These are phyloP conservation scores for honey bee (Apis mellifera) DNA, from an alignment of 1,140 invertebrate genomes.

Conservation along the genomic window Amel_HAv3.1 CM009935.2:31001-31500, in stretches of 20 bases:
- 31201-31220: conserved; percentile 87
- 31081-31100: conserved; percentile 28
- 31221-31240: conserved; percentile 84
- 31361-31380: conserved; percentile 82
- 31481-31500: neutral
- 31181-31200: conserved; percentile 85
- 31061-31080: conserved; percentile 72
- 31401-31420: conserved; percentile 5
- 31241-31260: conserved; percentile 82
- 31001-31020: conserved; percentile 52
- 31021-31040: conserved; percentile 71
- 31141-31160: conserved; percentile 82
- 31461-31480: neutral
- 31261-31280: neutral
- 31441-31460: conserved; percentile 22
- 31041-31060: conserved; percentile 72
- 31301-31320: neutral
- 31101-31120: conserved; percentile 70
- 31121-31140: conserved; percentile 85
- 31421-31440: conserved; percentile 21
- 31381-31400: conserved; percentile 6
- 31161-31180: conserved; percentile 78
- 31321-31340: neutral
- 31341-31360: conserved; percentile 82
- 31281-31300: neutral